Evolutionary conservation across 1,140 invertebrate genomes (phyloP).

Genomic region (Plectrocnemia conspersa): DNA sequence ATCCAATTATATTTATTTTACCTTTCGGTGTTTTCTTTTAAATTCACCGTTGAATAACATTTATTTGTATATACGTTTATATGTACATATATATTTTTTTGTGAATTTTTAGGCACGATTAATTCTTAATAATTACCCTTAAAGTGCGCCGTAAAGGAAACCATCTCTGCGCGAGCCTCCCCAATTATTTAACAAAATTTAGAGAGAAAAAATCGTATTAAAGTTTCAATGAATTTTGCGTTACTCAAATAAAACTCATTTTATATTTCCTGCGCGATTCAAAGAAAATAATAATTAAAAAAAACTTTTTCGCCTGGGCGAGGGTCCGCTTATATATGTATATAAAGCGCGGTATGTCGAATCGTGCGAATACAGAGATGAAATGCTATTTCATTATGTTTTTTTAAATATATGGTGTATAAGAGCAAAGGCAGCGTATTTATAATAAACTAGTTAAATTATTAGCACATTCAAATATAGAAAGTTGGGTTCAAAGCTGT

Average conservation of each 20-base stretch:
- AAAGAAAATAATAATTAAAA: conserved; percentile 9
- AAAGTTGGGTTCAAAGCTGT: too few relatives aligned
- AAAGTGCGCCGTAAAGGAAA: neutral
- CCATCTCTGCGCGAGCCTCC: neutral
- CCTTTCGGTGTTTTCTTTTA: too few relatives aligned
- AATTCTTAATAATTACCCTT: neutral
- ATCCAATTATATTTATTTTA: too few relatives aligned
- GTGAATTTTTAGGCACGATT: neutral
- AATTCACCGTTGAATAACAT: neutral
- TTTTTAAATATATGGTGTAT: too few relatives aligned
- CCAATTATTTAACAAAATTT: conserved; percentile 1
- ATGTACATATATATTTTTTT: neutral
- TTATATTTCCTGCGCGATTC: neutral
- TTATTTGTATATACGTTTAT: neutral
- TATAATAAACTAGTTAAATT: too few relatives aligned
- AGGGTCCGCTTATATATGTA: neutral
- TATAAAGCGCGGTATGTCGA: too few relatives aligned
- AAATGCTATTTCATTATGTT: too few relatives aligned
- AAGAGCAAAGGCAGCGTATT: too few relatives aligned
- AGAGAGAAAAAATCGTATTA: conserved; percentile 3
- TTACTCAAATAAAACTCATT: conserved; percentile 6
- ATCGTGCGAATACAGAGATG: too few relatives aligned
- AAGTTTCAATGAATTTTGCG: conserved; percentile 8
- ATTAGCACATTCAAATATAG: too few relatives aligned
- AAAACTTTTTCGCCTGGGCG: conserved; percentile 1